Base-by-base conservation (phyloP, 2,888 invertebrate species). In the Priocnemis perturbator region DNA sequence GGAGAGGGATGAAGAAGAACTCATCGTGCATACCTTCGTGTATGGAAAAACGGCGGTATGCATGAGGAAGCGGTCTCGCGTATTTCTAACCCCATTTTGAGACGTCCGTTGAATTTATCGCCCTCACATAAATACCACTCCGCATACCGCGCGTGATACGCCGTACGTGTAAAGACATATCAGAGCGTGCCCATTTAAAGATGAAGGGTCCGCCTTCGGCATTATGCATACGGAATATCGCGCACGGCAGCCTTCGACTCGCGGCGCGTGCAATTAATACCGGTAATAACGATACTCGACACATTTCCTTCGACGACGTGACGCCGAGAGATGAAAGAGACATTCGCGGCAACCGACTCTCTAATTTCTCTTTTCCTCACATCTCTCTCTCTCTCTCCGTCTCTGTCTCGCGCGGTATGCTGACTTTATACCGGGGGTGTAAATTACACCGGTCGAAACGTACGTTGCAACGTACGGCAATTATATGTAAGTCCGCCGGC, bases 21-120 rank as follows among this genome's bases (percentile, higher is more conserved):
- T 37, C 37, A 50, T 50, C 50, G 50, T 19, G 50, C 50, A 50
- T 50, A 19, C n/a, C 50, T 50, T 37, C 50, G 50, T 50, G 56
- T 60, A 19, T 48, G 65, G 57, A 57, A 71, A 76, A 76, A 73
- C 30, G 37, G 44, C 62, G n/a, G 60, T 61, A 75, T 77, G 78
- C 75, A 75, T 57, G 71, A 64, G 78, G 70, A 73, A 71, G 66
- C 71, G 53, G 75, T 64, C 66, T 68, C 68, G 60, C 73, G 76
- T 78, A 79, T 77, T 79, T 79, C 73, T 76, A 80, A 80, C 78
- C 79, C 68, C 79, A 61, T 80, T 79, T 73, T 69, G 75, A 74
- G 79, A 80, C 75, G 78, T 80, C 71, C 71, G 65, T 53, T 69
- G 78, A 80, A 79, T 79, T 80, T 79, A 79, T 77, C 78, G 80